Evolutionary conservation across 2,888 invertebrate genomes (phyloP), one percentile per base, ranked within the genome.

Genomic region (Rhyacophila evoluta): DNA sequence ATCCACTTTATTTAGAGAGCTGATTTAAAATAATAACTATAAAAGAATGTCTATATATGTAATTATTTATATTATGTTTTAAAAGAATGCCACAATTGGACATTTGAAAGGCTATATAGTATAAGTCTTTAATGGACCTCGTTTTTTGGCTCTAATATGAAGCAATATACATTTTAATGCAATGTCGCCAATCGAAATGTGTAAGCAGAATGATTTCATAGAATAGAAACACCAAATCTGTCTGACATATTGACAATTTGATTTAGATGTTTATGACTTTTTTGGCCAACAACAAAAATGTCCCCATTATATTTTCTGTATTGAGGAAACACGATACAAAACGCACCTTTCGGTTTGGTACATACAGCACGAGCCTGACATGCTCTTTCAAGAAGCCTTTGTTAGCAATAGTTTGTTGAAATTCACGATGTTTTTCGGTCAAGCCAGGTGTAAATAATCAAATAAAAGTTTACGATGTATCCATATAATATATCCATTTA

Each of bases 341-440:
- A 55, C 55, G 55, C 6, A 55, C 55, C 55, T 55, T 55, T 55
- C 55, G 55, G 55, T 55, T 2, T 6, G 19, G 19, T 55, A 55
- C 6, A 55, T 55, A 55, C 8, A 55, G 55, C 55, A 55, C 55
- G 55, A 55, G 55, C 55, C 55, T 55, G 25, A 55, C 15, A 55
- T 55, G 19, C 15, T 19, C 5, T 55, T 25, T 41, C 41, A 41
- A 41, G n/a, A 41, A 41, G 5, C 41, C 15, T 19, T 41, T 41
- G 41, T 41, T 15, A 15, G 12, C 19, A 15, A 19, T 15, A 12
- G 15, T 55, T 25, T 25, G 55, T 55, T 55, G 19, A 55, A 55
- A 55, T 10, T 19, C 19, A 39, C 41, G 15, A 55, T 55, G 19
- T 55, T 55, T 19, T 25, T 10, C 55, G 1, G 25, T 25, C 55